A percentile compares a stretch with the other conserved stretches of the same genome.
Evolutionary conservation across 2,113 vertebrate genomes (phyloP).

Genomic region (Oryzias woworae): DNA sequence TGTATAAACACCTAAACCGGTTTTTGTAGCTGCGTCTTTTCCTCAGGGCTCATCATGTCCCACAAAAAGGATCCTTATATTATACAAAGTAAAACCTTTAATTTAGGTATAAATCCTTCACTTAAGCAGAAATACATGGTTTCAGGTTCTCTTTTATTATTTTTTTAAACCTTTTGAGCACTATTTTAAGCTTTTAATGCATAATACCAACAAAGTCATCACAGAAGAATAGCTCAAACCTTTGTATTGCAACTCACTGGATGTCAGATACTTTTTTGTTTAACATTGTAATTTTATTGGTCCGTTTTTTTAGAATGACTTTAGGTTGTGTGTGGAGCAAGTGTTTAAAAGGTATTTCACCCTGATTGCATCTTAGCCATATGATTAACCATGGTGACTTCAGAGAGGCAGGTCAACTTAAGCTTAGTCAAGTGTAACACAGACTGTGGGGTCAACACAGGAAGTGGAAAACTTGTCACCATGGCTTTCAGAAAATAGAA

Average conservation of each 20-base stretch:
- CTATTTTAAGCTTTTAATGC: background rate
- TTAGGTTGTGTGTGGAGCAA: background rate
- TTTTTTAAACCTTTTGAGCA: background rate
- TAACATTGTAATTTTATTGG: too few species aligned
- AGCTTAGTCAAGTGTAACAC: conserved; percentile 26
- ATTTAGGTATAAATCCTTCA: too few species aligned
- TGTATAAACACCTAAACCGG: conserved; percentile 42
- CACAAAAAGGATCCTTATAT: too few species aligned
- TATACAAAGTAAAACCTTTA: too few species aligned
- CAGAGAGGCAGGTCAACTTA: conserved; percentile 53
- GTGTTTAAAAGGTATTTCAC: conserved; percentile 24
- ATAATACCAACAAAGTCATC: background rate
- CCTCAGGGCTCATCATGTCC: background rate
- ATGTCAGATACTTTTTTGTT: too few species aligned
- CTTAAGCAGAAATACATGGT: background rate
- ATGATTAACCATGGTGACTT: conserved; percentile 61
- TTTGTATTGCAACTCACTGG: too few species aligned
- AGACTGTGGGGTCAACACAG: conserved; percentile 25
- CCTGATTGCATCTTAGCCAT: conserved; percentile 61
- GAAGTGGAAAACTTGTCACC: conserved; percentile 26
- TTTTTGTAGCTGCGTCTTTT: conserved; percentile 15
- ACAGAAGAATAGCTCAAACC: background rate
- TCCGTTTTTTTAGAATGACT: too few species aligned
- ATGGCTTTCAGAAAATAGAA: too few species aligned
- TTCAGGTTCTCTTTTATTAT: background rate